Evolutionary conservation across 2,888 invertebrate species (phyloP), one percentile per base, ranked within the genome.

Genomic region (Chironomus tentans): DNA sequence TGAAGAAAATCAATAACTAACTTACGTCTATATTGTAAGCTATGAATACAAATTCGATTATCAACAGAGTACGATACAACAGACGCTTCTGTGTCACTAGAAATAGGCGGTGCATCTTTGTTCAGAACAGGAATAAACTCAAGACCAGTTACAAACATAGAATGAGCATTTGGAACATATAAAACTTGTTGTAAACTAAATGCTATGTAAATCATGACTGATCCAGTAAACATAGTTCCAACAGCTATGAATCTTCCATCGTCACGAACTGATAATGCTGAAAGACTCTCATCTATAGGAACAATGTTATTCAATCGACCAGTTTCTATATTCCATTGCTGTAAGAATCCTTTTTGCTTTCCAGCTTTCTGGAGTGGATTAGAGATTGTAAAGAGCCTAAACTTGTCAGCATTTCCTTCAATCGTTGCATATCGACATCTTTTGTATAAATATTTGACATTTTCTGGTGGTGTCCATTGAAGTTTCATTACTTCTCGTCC

Each of bases 101-200:
- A 89, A 77, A 92, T 88, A 65, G 91, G 87, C 68, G 91, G 90
- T 24, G 90, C 90, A 82, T 92, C 92, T 78, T 87, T 84, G 80
- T 86, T 87, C 12, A 86, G 86, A 77, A 88, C 88, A 38, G 95
- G 94, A 80, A 98, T 86, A 86, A 99, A 98, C 85, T 94, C 93
- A 79, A 99, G 85, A 12, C 97, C 97, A 73, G 98, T 98, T 78
- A 99, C 94, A 86, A 99, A 99, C 91, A 97, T 96, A 81, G 92
- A 92, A 87, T 98, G 98, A 78, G 94, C 95, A 81, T 89, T 89
- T 78, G 89, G 86, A 82, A 97, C 90, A 84, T 92, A 91, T 80
- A 96, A 87, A 78, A 95, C 90, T 80, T 90, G 89, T 92, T 95
- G 94, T 80, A 98, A 87, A 85, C 94, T 97, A 83, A 95, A 97